Percentiles rank a stretch among this genome's conserved stretches.
phyloP scores from a whole-genome alignment of 2,113 vertebrate species.

The Indri indri region DNA sequence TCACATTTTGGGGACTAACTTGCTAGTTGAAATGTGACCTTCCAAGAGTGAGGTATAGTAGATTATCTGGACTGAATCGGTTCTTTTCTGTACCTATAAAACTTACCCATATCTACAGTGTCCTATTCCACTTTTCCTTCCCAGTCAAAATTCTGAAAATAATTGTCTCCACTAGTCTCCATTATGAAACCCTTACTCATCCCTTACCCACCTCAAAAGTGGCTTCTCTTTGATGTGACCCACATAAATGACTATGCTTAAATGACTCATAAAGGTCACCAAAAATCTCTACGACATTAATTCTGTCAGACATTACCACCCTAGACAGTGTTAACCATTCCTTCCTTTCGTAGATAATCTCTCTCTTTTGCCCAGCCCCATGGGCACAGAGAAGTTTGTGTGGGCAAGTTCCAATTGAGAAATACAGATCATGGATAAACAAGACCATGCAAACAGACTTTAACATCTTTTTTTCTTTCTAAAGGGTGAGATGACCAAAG shows the following conservation, averaged over 20 bases:
- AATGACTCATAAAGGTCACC: neutral
- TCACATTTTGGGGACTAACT: neutral
- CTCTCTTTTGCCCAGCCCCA: neutral
- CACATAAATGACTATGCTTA: neutral
- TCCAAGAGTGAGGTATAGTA: neutral
- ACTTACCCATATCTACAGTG: neutral
- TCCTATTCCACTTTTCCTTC: neutral
- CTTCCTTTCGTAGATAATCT: neutral
- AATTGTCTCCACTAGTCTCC: neutral
- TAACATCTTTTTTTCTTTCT: neutral
- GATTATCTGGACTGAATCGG: neutral
- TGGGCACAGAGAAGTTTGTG: neutral
- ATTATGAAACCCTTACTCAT: neutral
- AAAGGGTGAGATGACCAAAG: neutral
- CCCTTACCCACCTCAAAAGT: neutral
- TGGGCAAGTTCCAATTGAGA: neutral
- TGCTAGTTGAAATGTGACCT: neutral
- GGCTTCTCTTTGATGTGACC: neutral
- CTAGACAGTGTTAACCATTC: neutral
- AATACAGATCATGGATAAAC: neutral
- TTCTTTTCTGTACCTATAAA: neutral
- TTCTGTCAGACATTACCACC: neutral
- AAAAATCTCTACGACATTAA: neutral
- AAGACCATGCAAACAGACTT: neutral
- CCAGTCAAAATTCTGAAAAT: neutral